Percentiles rank a stretch among this genome's conserved stretches.
Evolutionary conservation across 2,888 invertebrate species (phyloP).

Genomic region (Hecatera dysodea): DNA sequence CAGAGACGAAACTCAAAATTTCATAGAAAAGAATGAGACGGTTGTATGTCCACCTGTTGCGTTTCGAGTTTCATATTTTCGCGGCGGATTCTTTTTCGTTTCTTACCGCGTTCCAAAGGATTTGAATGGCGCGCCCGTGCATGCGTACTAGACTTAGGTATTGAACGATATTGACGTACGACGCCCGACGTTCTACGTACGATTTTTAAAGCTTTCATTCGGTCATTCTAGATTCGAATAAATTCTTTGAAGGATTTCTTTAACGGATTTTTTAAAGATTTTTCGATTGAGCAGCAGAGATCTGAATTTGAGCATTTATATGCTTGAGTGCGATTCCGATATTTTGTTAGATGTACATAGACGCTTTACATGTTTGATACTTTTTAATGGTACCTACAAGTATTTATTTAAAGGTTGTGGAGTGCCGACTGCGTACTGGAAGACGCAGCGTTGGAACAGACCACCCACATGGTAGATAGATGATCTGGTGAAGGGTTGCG

Average conservation of each 20-base stretch:
- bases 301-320: too few relatives aligned
- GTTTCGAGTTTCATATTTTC: slow-evolving; percentile 87
- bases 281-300: neutral
- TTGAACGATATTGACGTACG: slow-evolving; percentile 83
- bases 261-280: slow-evolving; percentile 3
- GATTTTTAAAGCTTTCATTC: slow-evolving; percentile 76
- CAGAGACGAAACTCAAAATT: slow-evolving; percentile 87
- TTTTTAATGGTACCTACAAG: neutral
- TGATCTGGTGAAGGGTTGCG: too few relatives aligned
- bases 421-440: too few relatives aligned
- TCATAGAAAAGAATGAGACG: slow-evolving; percentile 90
- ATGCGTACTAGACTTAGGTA: slow-evolving; percentile 86
- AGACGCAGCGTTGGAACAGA: too few relatives aligned
- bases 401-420: too few relatives aligned
- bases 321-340: neutral
- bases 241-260: slow-evolving; percentile 45
- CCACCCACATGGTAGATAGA: too few relatives aligned
- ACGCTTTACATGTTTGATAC: neutral
- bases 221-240: slow-evolving; percentile 63
- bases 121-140: slow-evolving; percentile 85
- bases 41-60: slow-evolving; percentile 90
- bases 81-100: slow-evolving; percentile 86
- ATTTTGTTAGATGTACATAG: neutral
- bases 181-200: slow-evolving; percentile 70
- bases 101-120: slow-evolving; percentile 84